Evolutionary conservation across 2,888 invertebrate genomes (phyloP), one percentile per base, ranked within the genome.

Genomic region (Ceraclea dissimilis): DNA sequence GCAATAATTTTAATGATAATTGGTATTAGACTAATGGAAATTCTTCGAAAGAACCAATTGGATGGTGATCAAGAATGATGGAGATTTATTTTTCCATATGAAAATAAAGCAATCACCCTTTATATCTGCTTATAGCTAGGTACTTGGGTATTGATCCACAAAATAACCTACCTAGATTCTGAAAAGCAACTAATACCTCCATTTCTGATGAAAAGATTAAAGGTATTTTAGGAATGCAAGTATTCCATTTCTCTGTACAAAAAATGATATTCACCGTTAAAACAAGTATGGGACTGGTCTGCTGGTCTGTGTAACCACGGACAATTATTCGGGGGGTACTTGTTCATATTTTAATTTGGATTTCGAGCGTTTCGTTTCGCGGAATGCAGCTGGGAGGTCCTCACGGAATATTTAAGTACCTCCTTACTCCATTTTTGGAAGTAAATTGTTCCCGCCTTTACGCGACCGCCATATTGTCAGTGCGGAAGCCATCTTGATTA

Each of bases 381-480:
- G 46, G 46, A 46, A 46, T 46, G 46, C 46, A 46, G 20, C 46
- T 46, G 46, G 46, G 46, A 46, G 46, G 46, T 46, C 46, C 46
- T 20, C 19, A 19, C 46, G 11, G 19, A 46, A 46, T 46, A 46
- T 46, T 46, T 11, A 46, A 46, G 46, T 19, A 19, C 46, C 46
- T 19, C 46, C 46, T 46, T 20, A 46, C 46, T 46, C 46, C 46
- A 19, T 46, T 20, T 46, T 46, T 17, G 46, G 46, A 19, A 18
- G 19, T 16, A 19, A 46, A 46, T 20, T 46, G 46, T 46, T 46
- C 46, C 46, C 46, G 46, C 46, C 46, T 46, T 46, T 46, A 46
- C 46, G 46, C 46, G 20, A 18, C 20, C 46, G 46, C 46, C 46
- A 46, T 46, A 18, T 46, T 46, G 46, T 46, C 46, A 20, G 46